A percentile compares a stretch with the other conserved stretches of the same genome.
Conservation (phyloP, 2,797 vertebrate species). For the Tolypeutes matacus region DNA sequence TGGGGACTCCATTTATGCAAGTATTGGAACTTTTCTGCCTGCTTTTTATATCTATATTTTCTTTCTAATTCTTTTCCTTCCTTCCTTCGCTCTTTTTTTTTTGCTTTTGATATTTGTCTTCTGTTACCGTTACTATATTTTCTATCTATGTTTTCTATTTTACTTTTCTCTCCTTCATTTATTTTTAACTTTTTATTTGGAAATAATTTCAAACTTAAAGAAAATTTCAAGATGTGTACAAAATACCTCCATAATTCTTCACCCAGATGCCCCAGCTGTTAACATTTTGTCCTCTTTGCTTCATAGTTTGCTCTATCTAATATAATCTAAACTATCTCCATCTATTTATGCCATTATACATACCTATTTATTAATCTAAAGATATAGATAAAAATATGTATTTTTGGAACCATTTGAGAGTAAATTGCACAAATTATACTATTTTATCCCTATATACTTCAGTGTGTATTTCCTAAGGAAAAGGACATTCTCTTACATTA, state of each 20-base stretch:
- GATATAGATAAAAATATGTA: background rate
- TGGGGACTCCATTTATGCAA: background rate
- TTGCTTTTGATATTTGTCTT: background rate
- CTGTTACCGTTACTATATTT: background rate
- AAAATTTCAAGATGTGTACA: background rate
- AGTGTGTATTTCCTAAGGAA: background rate
- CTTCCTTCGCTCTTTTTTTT: background rate
- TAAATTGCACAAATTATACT: background rate
- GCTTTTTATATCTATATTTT: background rate
- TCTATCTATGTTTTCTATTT: background rate
- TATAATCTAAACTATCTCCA: background rate
- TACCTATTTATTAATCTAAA: background rate
- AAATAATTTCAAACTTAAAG: background rate
- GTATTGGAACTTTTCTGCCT: background rate
- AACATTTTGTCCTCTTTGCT: background rate
- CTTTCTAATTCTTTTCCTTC: background rate
- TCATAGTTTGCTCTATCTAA: background rate
- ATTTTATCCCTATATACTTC: background rate
- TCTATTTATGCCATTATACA: no score
- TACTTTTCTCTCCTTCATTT: background rate
- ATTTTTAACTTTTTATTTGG: background rate
- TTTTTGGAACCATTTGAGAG: background rate
- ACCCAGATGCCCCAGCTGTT: background rate
- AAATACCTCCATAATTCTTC: background rate
- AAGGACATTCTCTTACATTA: background rate